Evolutionary conservation across 2,113 vertebrate genomes (phyloP).

Genomic region (Caranx ignobilis): DNA sequence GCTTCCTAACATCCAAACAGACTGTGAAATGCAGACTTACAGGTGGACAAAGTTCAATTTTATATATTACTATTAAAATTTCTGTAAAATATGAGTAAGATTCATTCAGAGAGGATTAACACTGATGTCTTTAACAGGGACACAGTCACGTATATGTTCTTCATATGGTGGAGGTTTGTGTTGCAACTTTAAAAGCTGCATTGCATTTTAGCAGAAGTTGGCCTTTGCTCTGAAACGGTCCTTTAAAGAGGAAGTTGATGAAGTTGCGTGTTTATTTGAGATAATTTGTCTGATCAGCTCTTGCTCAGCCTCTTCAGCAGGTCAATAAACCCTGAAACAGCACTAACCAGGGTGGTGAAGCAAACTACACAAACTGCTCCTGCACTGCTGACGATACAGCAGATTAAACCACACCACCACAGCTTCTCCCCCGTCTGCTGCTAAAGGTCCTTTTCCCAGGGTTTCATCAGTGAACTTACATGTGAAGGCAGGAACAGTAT

Average conservation of each 20-base stretch:
- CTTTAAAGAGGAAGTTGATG: neutral
- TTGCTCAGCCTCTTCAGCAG: constrained; percentile 33
- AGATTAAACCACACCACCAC: neutral
- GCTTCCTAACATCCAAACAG: neutral
- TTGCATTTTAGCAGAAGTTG: neutral
- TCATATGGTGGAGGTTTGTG: neutral
- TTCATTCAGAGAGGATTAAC: neutral
- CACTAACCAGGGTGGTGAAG: constrained; percentile 27
- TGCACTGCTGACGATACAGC: neutral
- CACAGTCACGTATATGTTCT: too few relatives aligned
- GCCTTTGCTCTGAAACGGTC: neutral
- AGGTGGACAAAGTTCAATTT: neutral
- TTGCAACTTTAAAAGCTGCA: neutral
- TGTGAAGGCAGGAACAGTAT: too few relatives aligned
- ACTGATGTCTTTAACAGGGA: neutral
- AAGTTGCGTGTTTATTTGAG: constrained; percentile 9
- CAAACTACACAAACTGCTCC: neutral
- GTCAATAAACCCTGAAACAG: constrained; percentile 63
- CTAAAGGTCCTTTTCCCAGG: neutral
- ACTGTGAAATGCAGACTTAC: neutral
- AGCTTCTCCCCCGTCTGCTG: neutral
- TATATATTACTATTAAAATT: neutral
- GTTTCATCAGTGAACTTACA: neutral
- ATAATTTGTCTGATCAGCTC: constrained; percentile 16
- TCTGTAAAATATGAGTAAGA: neutral